Evolutionary conservation across 2,113 vertebrate genomes (phyloP).

Genomic region (Sclerurus mexicanus): DNA sequence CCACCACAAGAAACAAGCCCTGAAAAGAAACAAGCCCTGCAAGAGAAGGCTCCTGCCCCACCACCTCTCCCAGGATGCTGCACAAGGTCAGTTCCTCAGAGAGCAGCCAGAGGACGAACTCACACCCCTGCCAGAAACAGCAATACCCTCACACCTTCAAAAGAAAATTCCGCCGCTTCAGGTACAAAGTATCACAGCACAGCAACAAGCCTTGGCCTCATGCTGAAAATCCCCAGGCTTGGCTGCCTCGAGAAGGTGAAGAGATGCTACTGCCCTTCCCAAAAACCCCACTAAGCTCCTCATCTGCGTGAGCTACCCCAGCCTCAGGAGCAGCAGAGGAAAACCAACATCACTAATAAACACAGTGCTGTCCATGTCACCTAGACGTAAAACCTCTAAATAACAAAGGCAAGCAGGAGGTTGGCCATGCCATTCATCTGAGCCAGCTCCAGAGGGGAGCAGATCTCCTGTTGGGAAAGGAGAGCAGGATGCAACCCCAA

Average conservation of each 20-base stretch:
- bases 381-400: background rate
- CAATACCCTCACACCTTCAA: background rate
- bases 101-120: background rate
- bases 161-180: background rate
- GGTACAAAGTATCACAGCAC: background rate
- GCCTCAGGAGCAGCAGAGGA: background rate
- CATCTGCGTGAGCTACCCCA: background rate
- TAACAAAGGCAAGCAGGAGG: background rate
- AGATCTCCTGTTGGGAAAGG: background rate
- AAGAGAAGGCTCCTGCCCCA: background rate
- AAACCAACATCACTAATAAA: background rate
- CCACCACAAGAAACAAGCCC: background rate
- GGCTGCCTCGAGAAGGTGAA: background rate
- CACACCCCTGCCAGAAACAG: background rate
- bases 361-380: background rate
- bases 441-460: background rate
- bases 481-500: background rate
- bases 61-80: rapidly evolving
- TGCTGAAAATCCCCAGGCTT: background rate
- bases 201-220: background rate
- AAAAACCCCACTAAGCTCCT: background rate
- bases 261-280: background rate
- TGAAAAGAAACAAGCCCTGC: background rate
- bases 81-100: background rate
- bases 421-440: background rate